These are phyloP conservation scores for Oligia strigilis DNA, from an alignment of 2,888 invertebrate species.

Conservation along the genomic window DNA sequence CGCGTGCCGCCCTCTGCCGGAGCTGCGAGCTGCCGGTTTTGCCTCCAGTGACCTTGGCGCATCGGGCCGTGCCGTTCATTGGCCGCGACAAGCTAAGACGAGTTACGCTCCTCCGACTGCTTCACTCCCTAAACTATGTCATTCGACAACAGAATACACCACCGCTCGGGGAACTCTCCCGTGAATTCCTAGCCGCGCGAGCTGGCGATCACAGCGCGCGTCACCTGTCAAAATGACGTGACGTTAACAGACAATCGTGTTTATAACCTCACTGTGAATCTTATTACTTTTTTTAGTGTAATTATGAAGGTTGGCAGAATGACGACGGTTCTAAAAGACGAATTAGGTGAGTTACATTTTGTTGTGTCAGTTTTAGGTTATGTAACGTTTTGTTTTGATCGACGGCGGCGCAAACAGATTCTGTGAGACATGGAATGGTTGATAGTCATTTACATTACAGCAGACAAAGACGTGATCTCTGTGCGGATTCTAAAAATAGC, in stretches of 20 bases:
- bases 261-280: constrained; percentile 82
- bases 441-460: constrained; percentile 86
- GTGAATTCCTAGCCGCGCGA: constrained; percentile 73
- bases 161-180: constrained; percentile 76
- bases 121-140: constrained; percentile 83
- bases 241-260: constrained; percentile 77
- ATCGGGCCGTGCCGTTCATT: constrained; percentile 86
- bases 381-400: constrained; percentile 81
- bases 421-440: constrained; percentile 72
- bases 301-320: constrained; percentile 80
- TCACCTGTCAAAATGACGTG: constrained; percentile 89
- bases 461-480: constrained; percentile 90
- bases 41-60: constrained; percentile 86
- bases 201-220: constrained; percentile 80
- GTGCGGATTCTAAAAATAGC: constrained; percentile 89
- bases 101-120: constrained; percentile 76
- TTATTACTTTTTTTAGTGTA: constrained; percentile 75
- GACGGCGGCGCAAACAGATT: constrained; percentile 68
- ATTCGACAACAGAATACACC: constrained; percentile 75
- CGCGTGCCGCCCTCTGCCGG: constrained; percentile 82
- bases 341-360: constrained; percentile 82
- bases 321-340: constrained; percentile 77
- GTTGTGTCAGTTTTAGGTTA: constrained; percentile 78
- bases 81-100: constrained; percentile 85
- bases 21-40: constrained; percentile 72